Conservation (phyloP, 2,888 invertebrate species). For the Horisme vitalbata region DNA sequence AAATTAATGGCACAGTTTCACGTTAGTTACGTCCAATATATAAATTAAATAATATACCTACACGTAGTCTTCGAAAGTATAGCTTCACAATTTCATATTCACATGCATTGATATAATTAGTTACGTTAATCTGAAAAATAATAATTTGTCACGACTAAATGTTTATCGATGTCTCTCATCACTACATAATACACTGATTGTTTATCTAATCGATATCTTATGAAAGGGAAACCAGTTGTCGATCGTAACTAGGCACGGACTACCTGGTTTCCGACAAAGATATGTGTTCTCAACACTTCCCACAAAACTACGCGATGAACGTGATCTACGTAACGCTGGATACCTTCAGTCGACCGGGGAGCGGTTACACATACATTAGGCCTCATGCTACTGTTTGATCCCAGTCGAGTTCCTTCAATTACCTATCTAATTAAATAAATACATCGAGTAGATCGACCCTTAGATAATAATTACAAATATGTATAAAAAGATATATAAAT, state of each 20-base stretch:
- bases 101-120: conserved; percentile 30
- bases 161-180: conserved; percentile 36
- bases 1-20: conserved; percentile 83
- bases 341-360: conserved; percentile 2
- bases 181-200: conserved; percentile 48
- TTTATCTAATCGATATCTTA: conserved; percentile 48
- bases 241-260: conserved; percentile 44
- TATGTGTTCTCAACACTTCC: conserved; percentile 59
- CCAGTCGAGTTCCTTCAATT: conserved; percentile 76
- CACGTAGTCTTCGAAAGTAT: conserved; percentile 53
- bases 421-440: conserved; percentile 79
- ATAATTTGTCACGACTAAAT: conserved; percentile 24
- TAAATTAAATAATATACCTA: conserved; percentile 66
- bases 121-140: conserved; percentile 38
- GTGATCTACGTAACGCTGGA: conserved; percentile 28
- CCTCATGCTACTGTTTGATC: conserved; percentile 73
- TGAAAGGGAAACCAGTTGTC: conserved; percentile 37
- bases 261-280: conserved; percentile 51
- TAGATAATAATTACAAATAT: conserved; percentile 76
- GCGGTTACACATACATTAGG: conserved; percentile 58
- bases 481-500: conserved; percentile 81
- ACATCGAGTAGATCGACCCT: conserved; percentile 68
- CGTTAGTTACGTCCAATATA: conserved; percentile 78
- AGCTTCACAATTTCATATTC: conserved; percentile 41
- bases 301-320: conserved; percentile 30